These are phyloP conservation scores for Neomicropteryx cornuta DNA, from an alignment of 1,140 invertebrate species.

Conservation along the genomic window DNA sequence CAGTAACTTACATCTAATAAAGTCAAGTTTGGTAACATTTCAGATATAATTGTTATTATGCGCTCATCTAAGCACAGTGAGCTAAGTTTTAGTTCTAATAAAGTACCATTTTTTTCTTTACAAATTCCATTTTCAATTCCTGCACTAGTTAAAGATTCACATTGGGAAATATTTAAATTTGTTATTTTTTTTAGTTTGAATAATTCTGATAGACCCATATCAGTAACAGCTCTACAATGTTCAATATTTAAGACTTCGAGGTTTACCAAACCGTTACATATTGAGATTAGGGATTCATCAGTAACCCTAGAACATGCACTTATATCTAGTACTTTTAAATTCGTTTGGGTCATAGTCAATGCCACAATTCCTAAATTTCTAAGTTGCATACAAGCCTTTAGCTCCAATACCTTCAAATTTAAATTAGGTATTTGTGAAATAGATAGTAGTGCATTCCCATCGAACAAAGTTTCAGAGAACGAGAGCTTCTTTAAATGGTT, in stretches of 20 bases:
- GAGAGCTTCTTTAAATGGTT: slow-evolving; percentile 44
- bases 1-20: slow-evolving; percentile 55
- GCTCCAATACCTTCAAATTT: slow-evolving; percentile 41
- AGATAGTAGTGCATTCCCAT: slow-evolving; percentile 44
- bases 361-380: slow-evolving; percentile 45
- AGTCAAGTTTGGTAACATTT: slow-evolving; percentile 43
- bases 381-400: slow-evolving; percentile 54
- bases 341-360: slow-evolving; percentile 44
- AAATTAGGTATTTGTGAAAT: slow-evolving; percentile 41
- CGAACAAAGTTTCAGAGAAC: slow-evolving; percentile 54
- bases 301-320: slow-evolving; percentile 50
- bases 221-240: slow-evolving; percentile 48
- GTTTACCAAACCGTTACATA: slow-evolving; percentile 44
- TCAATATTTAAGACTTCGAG: slow-evolving; percentile 44
- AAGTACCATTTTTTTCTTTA: slow-evolving; percentile 24
- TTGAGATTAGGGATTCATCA: slow-evolving; percentile 44
- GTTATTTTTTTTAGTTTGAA: slow-evolving; percentile 41
- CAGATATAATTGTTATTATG: slow-evolving; percentile 42
- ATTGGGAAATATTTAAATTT: slow-evolving; percentile 52
- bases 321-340: slow-evolving; percentile 46
- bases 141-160: slow-evolving; percentile 47
- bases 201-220: slow-evolving; percentile 43
- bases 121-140: slow-evolving; percentile 48
- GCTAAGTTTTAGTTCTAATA: slow-evolving; percentile 47
- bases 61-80: slow-evolving; percentile 49